Percentiles rank a stretch among this genome's conserved stretches.
phyloP scores from a whole-genome alignment of 2,113 vertebrate species.

The Echinops telfairi region DNA sequence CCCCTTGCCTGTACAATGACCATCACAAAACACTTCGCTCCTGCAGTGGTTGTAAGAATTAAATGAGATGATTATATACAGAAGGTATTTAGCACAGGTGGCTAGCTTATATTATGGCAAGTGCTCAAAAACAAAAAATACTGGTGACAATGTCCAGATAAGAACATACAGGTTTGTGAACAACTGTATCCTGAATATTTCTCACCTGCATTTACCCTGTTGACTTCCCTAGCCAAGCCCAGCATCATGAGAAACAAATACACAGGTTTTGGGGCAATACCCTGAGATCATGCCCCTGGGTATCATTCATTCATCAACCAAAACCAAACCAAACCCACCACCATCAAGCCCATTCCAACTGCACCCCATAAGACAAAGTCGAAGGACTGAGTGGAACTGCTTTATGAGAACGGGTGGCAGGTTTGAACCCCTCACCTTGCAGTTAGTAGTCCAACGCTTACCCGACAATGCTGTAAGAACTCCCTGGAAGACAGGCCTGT shows the following conservation, averaged over 20 bases:
- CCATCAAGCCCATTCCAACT: too few species aligned
- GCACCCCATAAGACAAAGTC: too few species aligned
- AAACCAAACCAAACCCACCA: too few species aligned
- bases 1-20: neutral
- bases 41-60: slow-evolving; percentile 1
- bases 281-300: neutral
- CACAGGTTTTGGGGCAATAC: neutral
- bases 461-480: neutral
- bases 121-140: neutral
- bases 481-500: neutral
- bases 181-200: too few species aligned
- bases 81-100: neutral
- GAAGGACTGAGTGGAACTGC: too few species aligned
- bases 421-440: too few species aligned
- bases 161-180: neutral
- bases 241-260: too few species aligned
- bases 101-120: neutral
- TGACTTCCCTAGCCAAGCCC: too few species aligned
- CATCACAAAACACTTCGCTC: neutral
- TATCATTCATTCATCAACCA: neutral
- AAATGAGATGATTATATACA: neutral
- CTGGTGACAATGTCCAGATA: neutral
- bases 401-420: too few species aligned
- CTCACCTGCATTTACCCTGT: too few species aligned
- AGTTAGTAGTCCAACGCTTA: too few species aligned